Base-by-base conservation (phyloP, 2,797 vertebrate species). In the Fundulus diaphanus region DNA sequence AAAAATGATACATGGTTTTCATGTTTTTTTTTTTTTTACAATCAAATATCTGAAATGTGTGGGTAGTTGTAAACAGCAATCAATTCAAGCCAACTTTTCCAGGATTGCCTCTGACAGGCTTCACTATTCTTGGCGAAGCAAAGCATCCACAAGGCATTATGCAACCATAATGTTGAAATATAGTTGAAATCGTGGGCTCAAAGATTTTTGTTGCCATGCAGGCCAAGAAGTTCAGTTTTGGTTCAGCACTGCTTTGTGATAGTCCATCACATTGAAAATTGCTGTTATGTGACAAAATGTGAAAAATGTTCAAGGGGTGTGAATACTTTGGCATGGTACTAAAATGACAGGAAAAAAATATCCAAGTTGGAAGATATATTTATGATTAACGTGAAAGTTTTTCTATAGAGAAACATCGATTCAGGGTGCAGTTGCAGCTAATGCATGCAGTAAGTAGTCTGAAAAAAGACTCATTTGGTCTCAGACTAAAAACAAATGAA, bases 311-410 rank as follows among this genome's bases (percentile, higher is more conserved):
- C 11, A 46, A 46, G 44, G 44, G 44, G 40, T 8, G 11, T 42
- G 40, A 42, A 42, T 42, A 42, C 40, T 42, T 42, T 42, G 7
- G 40, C 40, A 46, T 12, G 11, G 44, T 46, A 46, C 44, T 73
- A 71, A 27, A 68, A 70, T 67, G 77, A 85, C 79, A 87, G 86
- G 27, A 82, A 84, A 71, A 87, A 86, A 89, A n/a, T 86, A 86
- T 82, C 73, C 65, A 49, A 74, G 56, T 84, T 86, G 80, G 74
- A 71, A 84, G 44, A 44, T 48, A 78, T 72, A 88, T 86, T 81
- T 12, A 85, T 83, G 78, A 59, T 84, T 86, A 87, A 65, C 84
- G 72, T 82, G 56, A 82, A 46, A 72, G 68, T 65, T 35, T n/a
- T 29, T 79, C 63, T 66, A 73, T 49, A 70, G 68, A 76, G 51